Base-by-base conservation (phyloP, 2,113 vertebrate genomes). In the Vulpes lagopus region DNA sequence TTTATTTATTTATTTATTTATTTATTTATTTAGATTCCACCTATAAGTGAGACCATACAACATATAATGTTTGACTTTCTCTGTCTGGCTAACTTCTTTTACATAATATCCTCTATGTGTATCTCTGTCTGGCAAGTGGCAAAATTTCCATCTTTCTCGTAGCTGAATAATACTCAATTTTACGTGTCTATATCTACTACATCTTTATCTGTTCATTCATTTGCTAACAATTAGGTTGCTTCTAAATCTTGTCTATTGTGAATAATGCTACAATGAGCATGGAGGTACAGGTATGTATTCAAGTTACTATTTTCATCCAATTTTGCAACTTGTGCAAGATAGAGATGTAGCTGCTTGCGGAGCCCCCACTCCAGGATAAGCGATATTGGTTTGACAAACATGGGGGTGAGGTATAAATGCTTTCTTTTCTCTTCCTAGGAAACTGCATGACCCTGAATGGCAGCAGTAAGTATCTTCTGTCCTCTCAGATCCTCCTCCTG, bases 371-470 rank as follows among this genome's bases (percentile, higher is more conserved):
- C 25, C 43, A 20, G 15, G 20, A 57, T 11, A 16, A 64, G 35
- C 22, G 23, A 5, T 35, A 30, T 0, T 20, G 59, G 35, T 49
- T 79, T 62, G 25, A 83, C 1, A 32, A 65, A 22, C 3, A 9
- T 69, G 23, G 57, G 11, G 3, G 11, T 55, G 9, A 89, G 14
- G 43, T 89, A 12, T 74, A 15, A 57, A 25, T 57, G 12, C 11
- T 16, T 51, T 38, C 4, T 62, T 5, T 43, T 20, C 14, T 14
- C 53, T 43, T 87, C 19, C 51, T 80, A 16, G 49, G 19, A 69
- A 35, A 8, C 38, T 5, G 7, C 3, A 19, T 30, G 51, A 17
- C 8, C 11, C 1, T 2, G 9, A 3, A 0, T 32, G 11, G 53
- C 14, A 49, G 15, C 51, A 32, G 35, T 10, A 22, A 1, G 35